Evolutionary conservation across 2,113 vertebrate species (phyloP).

Genomic region (Trematomus loennbergii): DNA sequence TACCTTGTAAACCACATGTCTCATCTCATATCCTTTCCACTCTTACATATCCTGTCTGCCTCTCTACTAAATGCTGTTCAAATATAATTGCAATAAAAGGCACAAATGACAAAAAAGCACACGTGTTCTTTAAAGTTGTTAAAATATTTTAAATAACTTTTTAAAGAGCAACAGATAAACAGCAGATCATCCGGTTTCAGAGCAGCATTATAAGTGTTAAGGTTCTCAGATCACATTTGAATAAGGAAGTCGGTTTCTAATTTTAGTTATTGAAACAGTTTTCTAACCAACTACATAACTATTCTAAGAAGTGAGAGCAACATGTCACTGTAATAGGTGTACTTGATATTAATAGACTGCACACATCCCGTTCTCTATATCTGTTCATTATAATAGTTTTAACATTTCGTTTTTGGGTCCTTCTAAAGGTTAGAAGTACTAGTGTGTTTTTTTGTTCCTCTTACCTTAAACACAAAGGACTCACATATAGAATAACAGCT

Average conservation of each 20-base stretch:
- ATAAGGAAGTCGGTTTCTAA: conserved; percentile 17
- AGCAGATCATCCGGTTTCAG: not conserved
- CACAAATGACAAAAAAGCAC: no score
- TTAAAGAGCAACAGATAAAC: not conserved
- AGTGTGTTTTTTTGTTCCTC: not conserved
- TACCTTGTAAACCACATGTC: not conserved
- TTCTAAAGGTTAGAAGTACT: not conserved
- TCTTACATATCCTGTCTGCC: conserved; percentile 30
- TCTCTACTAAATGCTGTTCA: not conserved
- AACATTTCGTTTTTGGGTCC: not conserved
- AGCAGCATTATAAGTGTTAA: not conserved
- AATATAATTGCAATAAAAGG: no score
- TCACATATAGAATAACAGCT: no score
- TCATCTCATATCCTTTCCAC: not conserved
- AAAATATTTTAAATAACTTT: no score
- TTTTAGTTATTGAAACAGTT: not conserved
- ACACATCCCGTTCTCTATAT: not conserved
- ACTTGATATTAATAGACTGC: not conserved
- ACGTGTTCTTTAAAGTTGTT: not conserved
- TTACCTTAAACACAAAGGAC: conserved; percentile 10
- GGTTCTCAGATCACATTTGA: not conserved
- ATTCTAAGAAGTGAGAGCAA: conserved; percentile 10
- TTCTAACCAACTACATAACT: conserved; percentile 1
- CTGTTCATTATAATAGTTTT: not conserved
- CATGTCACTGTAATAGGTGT: not conserved